Evolutionary conservation across 1,140 invertebrate species (phyloP).

Genomic region (Contarinia nasturtii): DNA sequence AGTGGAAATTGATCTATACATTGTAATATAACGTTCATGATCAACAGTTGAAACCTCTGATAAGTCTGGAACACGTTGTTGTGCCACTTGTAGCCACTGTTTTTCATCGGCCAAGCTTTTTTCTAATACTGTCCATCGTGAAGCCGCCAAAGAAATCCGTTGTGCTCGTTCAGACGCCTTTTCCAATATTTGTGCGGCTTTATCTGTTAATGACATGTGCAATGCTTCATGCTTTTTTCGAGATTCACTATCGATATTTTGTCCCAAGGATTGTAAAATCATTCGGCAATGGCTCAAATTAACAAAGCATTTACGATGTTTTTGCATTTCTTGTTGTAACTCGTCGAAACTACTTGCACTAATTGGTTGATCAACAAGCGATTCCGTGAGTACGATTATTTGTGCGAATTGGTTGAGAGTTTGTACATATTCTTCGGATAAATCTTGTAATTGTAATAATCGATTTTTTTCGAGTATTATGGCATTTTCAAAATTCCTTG

Average conservation of each 20-base stretch:
- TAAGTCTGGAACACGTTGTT: conserved; percentile 59
- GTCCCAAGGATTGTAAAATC: conserved; percentile 66
- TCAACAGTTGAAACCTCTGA: conserved; percentile 57
- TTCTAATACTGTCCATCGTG: conserved; percentile 59
- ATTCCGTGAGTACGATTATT: conserved; percentile 63
- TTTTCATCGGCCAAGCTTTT: conserved; percentile 63
- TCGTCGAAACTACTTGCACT: conserved; percentile 52
- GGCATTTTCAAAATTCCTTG: conserved; percentile 41
- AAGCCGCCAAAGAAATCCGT: conserved; percentile 61
- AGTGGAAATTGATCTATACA: conserved; percentile 56
- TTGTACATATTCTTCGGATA: conserved; percentile 70
- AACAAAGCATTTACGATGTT: conserved; percentile 72
- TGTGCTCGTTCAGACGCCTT: conserved; percentile 57
- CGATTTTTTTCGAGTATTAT: conserved; percentile 51
- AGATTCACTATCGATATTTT: conserved; percentile 60
- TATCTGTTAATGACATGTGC: conserved; percentile 54
- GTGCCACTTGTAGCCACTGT: conserved; percentile 59
- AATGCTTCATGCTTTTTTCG: conserved; percentile 46
- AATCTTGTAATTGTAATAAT: conserved; percentile 43
- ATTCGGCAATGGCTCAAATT: conserved; percentile 67
- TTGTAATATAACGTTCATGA: conserved; percentile 63
- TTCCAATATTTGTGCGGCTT: conserved; percentile 53
- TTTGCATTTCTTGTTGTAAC: conserved; percentile 70
- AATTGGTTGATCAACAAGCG: conserved; percentile 51
- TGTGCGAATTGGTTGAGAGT: conserved; percentile 67